Evolutionary conservation across 2,797 vertebrate genomes (phyloP).

Genomic region (Enteromius trimaculatus): DNA sequence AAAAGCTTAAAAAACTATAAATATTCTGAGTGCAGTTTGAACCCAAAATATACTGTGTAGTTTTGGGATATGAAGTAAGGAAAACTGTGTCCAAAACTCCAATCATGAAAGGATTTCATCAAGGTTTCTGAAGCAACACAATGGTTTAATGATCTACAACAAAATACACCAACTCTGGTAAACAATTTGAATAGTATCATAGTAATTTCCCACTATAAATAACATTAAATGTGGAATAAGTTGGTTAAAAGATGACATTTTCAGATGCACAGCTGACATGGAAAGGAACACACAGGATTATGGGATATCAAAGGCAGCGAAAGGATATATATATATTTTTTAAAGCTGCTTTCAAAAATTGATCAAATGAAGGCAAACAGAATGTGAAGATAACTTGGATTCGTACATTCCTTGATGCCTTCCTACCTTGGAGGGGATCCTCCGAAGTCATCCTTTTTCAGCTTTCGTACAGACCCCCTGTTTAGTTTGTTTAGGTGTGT

Average conservation of each 20-base stretch:
- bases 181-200: neutral
- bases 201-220: neutral
- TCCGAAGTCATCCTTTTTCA: neutral
- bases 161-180: neutral
- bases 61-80: neutral
- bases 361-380: neutral
- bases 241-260: neutral
- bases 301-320: neutral
- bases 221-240: no score
- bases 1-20: neutral
- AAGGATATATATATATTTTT: no score
- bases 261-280: neutral
- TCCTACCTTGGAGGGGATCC: neutral
- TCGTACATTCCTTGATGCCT: neutral
- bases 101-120: neutral
- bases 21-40: neutral
- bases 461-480: neutral
- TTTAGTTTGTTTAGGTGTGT: neutral
- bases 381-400: neutral
- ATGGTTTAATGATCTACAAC: neutral
- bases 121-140: neutral
- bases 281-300: neutral
- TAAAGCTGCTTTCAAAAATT: neutral
- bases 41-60: neutral
- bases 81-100: neutral